Conservation (phyloP, 1,140 invertebrate genomes). For the Heterodera carotae region DNA sequence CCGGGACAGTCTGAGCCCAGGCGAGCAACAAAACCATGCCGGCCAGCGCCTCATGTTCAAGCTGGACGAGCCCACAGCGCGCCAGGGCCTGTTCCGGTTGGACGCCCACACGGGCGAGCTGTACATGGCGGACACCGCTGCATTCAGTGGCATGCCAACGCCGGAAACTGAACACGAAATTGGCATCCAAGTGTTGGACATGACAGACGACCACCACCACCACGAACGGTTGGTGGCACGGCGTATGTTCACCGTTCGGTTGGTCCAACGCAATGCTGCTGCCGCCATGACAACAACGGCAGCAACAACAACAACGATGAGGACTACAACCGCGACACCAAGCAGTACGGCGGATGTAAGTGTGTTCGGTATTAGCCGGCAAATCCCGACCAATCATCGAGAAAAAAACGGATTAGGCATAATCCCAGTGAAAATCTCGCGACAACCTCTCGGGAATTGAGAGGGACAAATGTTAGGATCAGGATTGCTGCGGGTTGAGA, state of each 20-base stretch:
- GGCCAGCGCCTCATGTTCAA: not conserved
- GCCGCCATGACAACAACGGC: not conserved
- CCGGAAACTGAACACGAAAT: conserved; percentile 11
- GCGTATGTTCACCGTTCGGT: conserved; percentile 15
- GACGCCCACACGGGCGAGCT: conserved; percentile 19
- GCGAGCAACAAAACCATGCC: no score
- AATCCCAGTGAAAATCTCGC: no score
- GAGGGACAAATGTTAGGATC: no score
- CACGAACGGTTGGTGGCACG: conserved; percentile 2
- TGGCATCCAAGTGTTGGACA: conserved; percentile 4
- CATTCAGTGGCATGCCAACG: not conserved
- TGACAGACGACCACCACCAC: not conserved
- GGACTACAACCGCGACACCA: not conserved
- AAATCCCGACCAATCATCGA: no score
- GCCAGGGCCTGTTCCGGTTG: conserved; percentile 8
- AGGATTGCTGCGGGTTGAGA: no score
- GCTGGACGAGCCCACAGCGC: conserved; percentile 15
- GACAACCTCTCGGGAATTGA: no score
- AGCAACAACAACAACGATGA: not conserved
- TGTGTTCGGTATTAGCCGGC: no score
- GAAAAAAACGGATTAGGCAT: no score
- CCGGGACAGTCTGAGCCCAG: not conserved
- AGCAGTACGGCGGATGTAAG: no score
- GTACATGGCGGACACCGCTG: not conserved
- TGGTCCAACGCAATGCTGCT: conserved; percentile 13